Base-by-base conservation (phyloP, 2,797 vertebrate genomes). In the Spondyliosoma cantharus region DNA sequence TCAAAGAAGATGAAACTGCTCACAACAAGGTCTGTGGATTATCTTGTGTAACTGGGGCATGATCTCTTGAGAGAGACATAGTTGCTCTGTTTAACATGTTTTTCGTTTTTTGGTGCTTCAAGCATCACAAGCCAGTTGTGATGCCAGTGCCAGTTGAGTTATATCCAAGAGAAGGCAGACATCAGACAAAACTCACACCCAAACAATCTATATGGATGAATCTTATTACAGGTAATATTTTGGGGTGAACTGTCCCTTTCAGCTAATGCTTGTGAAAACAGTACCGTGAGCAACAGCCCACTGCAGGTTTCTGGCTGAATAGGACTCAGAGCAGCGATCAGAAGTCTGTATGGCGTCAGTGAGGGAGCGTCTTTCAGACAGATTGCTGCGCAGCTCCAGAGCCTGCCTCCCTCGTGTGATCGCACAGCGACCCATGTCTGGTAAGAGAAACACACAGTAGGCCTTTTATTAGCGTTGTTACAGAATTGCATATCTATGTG, bases 381-480 rank as follows among this genome's bases (percentile, higher is more conserved):
- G 93, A 86, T 96, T 97, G 87, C 96, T 97, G 73, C 96, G 95
- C 6, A 97, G 94, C 92, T 97, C 96, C 91, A 97, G 93, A 0
- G 96, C 96, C 91, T 97, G 96, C 14, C 95, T 90, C 11, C 96
- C 96, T 19, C 92, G 92, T 0, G 96, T 96, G 78, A 97, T 93
- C 48, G 88, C 88, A 85, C 94, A 96, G 0, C 88, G 94, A 27
- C 96, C 96, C 96, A 97, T 97, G 86, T 97, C 96, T 97, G 91
- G 29, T 17, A 9, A 72, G 15, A 69, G 42, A 2, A 19, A 19
- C 37, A 16, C 5, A 63, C 11, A 45, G 9, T 3, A 20, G 11
- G 24, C 15, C 64, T 54, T 27, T 37, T 8, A 37, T 48, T 1
- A 19, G 19, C 49, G 16, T 20, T 43, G 24, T 74, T 43, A 15